A percentile compares a stretch with the other conserved stretches of the same genome.
phyloP scores from a whole-genome alignment of 2,113 vertebrate species.

The Sylvia atricapilla region DNA sequence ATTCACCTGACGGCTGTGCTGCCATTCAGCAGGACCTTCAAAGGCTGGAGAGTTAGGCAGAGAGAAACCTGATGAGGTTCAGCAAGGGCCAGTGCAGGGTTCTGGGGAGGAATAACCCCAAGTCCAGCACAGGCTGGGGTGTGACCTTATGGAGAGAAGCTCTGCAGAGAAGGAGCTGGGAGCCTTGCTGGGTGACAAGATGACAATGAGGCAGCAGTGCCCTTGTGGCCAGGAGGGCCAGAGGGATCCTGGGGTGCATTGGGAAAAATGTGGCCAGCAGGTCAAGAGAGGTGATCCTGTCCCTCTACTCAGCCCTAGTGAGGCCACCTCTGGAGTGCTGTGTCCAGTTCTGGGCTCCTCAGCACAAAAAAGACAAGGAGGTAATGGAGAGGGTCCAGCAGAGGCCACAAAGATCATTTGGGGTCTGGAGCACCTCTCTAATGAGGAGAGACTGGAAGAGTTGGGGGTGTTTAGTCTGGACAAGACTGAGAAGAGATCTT shows the following conservation, averaged over 20 bases:
- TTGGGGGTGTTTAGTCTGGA: background rate
- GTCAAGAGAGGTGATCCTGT: background rate
- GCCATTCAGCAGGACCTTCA: background rate
- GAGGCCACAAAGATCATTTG: background rate
- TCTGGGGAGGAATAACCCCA: background rate
- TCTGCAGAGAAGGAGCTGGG: background rate
- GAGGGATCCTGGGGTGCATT: background rate
- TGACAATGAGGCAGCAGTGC: background rate
- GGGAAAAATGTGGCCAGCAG: background rate
- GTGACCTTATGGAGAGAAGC: background rate
- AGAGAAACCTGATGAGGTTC: fast-evolving
- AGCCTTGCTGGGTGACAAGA: fast-evolving
- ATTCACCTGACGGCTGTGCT: background rate
- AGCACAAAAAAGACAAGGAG: background rate
- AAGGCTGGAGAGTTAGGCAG: too few relatives aligned
- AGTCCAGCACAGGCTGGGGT: background rate
- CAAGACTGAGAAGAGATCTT: background rate
- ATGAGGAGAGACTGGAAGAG: fast-evolving
- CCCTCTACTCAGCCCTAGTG: fast-evolving
- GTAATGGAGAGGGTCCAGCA: background rate
- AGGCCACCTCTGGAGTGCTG: background rate
- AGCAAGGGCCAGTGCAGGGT: too few relatives aligned
- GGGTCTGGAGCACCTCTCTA: background rate
- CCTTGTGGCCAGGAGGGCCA: background rate
- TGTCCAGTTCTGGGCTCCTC: background rate